Evolutionary conservation across 2,888 invertebrate genomes (phyloP), one percentile per base, ranked within the genome.

Genomic region (Hymenopus coronatus): DNA sequence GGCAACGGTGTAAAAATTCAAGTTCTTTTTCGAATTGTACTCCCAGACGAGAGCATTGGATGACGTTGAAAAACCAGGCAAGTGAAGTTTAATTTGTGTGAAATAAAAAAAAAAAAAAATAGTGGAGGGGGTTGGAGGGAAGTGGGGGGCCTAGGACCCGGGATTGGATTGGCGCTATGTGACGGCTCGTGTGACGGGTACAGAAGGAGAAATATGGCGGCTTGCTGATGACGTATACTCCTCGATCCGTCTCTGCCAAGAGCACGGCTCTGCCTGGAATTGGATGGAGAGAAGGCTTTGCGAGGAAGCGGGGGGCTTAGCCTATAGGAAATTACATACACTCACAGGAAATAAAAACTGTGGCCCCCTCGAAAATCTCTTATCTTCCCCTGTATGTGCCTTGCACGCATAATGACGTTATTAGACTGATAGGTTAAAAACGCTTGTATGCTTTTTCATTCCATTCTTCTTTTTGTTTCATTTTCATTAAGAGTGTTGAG

Each of bases 211-310:
- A 90, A 90, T 89, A 90, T 90, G 90, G 90, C 89, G 89, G 84
- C 84, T 82, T 87, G 88, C 90, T 84, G 95, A 96, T 96, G 95
- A 96, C 95, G 95, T 95, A 96, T 95, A 94, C 94, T 93, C 93
- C 94, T 93, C 95, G 94, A 96, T 96, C 94, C 95, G 95, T 96
- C 96, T 95, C 94, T 95, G 96, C 95, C 96, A 93, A 91, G 92
- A 92, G 92, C 93, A 92, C 93, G 90, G 90, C 91, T 88, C 90
- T 87, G 93, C 93, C 93, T 92, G 93, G 93, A 93, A 93, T 93
- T 93, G 93, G 93, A 93, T 93, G 93, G 91, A 92, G 91, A 88
- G 87, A 87, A 87, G 82, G 87, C 87, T 87, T 87, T 28, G 90
- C 89, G 92, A 92, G 92, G 88, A 70, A 70, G 25, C 92, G 92